These are phyloP conservation scores for Brachystomella parvula DNA, from an alignment of 1,140 invertebrate genomes.

Conservation along the genomic window DNA sequence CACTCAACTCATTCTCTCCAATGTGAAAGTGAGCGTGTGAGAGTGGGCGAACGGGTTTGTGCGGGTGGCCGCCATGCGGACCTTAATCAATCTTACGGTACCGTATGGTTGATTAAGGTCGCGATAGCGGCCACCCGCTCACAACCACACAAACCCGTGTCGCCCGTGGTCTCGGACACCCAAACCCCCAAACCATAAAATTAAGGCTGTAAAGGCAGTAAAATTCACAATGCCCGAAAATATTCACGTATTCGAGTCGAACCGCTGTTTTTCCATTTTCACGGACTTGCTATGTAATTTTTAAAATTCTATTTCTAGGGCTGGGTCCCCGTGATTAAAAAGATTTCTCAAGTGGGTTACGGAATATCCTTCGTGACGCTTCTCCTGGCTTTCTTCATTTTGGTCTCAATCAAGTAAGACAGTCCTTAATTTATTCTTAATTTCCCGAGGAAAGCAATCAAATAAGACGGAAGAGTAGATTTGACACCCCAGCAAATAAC, in stretches of 20 bases:
- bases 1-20: no score
- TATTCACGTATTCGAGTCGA: background rate
- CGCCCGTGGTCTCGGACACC: no score
- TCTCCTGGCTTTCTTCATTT: conserved; percentile 56
- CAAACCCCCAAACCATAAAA: no score
- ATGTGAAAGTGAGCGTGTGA: no score
- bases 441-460: background rate
- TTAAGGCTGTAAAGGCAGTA: background rate
- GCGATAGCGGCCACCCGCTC: no score
- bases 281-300: background rate
- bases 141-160: no score
- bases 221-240: background rate
- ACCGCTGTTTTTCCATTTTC: background rate
- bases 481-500: no score
- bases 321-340: conserved; percentile 54
- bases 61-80: no score
- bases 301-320: conserved; percentile 43
- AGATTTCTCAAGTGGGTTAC: conserved; percentile 61
- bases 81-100: no score
- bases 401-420: conserved; percentile 59
- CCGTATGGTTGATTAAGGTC: no score
- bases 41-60: no score
- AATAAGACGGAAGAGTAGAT: no score
- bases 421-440: background rate
- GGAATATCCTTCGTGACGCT: conserved; percentile 58